phyloP scores from a whole-genome alignment of 2,888 invertebrate species.

The Ellobium chinense region DNA sequence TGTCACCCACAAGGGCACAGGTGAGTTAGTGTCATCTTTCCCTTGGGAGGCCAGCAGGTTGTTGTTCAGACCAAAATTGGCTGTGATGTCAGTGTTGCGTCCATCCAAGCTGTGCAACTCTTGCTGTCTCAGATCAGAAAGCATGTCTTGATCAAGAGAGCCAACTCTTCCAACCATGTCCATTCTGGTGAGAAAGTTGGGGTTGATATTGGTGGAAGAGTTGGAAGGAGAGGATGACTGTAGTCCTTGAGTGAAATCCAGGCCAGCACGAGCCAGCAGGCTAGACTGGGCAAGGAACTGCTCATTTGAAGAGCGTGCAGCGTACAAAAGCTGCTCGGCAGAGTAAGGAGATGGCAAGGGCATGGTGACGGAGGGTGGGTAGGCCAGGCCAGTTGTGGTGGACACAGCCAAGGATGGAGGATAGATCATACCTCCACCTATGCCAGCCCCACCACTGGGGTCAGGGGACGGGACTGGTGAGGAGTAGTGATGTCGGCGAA shows the following conservation, averaged over 20 bases:
- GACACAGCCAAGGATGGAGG: not conserved
- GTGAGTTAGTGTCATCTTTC: not conserved
- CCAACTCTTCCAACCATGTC: not conserved
- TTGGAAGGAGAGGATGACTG: not conserved
- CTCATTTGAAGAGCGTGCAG: not conserved
- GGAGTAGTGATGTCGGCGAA: not conserved
- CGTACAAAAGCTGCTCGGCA: not conserved
- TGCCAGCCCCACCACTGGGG: not conserved
- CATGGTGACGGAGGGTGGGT: not conserved
- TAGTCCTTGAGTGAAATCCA: slow-evolving; percentile 2
- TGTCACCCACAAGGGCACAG: slow-evolving; percentile 5
- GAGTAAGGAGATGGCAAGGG: not conserved
- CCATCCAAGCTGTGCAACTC: not conserved
- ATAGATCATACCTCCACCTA: not conserved
- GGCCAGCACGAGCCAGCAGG: not conserved
- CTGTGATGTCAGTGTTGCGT: not conserved
- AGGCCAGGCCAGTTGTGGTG: not conserved
- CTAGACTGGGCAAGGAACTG: not conserved
- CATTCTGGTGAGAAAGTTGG: slow-evolving; percentile 4
- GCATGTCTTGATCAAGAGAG: not conserved
- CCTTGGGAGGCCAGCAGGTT: not conserved
- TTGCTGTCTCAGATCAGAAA: not conserved
- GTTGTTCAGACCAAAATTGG: not conserved
- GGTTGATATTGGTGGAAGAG: not conserved
- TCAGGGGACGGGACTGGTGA: not conserved